Evolutionary conservation across 2,797 vertebrate species (phyloP).

Genomic region (Babyrousa celebensis): DNA sequence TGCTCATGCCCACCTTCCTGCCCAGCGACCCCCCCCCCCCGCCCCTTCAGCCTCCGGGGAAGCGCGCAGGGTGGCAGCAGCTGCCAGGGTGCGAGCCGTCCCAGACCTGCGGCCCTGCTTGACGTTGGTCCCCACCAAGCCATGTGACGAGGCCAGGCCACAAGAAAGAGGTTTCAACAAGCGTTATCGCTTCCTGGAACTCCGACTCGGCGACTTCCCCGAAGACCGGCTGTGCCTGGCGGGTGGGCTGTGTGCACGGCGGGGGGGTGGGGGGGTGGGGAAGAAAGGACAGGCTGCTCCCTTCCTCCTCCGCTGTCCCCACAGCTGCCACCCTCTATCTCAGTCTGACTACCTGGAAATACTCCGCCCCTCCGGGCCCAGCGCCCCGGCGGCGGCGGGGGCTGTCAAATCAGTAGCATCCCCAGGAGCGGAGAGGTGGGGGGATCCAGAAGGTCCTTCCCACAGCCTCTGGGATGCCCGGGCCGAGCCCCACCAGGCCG

Average conservation of each 20-base stretch:
- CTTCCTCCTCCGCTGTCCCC: conserved; percentile 81
- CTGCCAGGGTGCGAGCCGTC: conserved; percentile 49
- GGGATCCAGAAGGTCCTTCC: conserved; percentile 22
- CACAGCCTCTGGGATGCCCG: neutral
- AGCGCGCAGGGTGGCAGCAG: conserved; percentile 14
- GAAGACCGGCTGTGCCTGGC: conserved; percentile 91
- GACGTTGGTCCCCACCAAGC: conserved; percentile 84
- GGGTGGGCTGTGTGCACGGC: conserved; percentile 81
- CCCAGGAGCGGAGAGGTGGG: conserved; percentile 23
- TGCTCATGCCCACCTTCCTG: neutral
- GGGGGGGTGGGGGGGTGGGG: conserved; percentile 41
- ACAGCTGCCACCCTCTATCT: conserved; percentile 84
- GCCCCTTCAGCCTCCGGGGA: neutral
- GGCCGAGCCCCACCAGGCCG: conserved; percentile 54
- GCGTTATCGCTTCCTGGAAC: conserved; percentile 94
- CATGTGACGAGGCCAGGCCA: conserved; percentile 92
- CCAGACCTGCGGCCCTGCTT: conserved; percentile 88
- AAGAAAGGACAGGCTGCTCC: conserved; percentile 81
- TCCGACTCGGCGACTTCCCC: conserved; percentile 92
- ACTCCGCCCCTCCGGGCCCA: conserved; percentile 5
- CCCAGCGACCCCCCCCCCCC: neutral
- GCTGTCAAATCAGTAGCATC: conserved; percentile 72
- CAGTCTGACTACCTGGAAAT: conserved; percentile 89
- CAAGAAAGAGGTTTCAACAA: conserved; percentile 93
- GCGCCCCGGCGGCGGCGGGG: neutral